Conservation (phyloP, 2,888 invertebrate species). For the Zygogramma bicolorata region DNA sequence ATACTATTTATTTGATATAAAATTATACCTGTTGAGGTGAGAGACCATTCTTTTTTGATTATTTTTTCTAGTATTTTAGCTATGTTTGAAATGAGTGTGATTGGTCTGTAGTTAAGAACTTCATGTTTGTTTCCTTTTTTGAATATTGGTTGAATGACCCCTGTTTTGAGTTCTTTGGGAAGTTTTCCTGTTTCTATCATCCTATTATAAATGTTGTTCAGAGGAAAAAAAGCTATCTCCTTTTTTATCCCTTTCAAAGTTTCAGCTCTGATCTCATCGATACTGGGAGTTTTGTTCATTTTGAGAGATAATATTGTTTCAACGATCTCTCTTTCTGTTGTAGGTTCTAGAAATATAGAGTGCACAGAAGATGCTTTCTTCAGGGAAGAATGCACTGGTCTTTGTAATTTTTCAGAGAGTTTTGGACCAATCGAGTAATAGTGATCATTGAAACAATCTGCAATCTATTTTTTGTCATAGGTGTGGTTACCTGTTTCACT, state of each 20-base stretch:
- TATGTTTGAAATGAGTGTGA: too few relatives aligned
- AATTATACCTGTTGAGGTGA: background rate
- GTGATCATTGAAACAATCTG: too few relatives aligned
- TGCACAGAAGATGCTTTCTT: background rate
- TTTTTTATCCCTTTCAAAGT: background rate
- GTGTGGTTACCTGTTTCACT: background rate
- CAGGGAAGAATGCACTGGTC: background rate
- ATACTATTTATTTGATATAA: background rate
- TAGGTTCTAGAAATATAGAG: background rate
- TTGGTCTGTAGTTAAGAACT: constrained; percentile 11
- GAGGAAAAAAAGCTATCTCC: too few relatives aligned
- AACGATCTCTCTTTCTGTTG: background rate
- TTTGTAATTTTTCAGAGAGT: background rate
- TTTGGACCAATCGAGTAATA: background rate
- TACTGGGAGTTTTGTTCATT: constrained; percentile 8
- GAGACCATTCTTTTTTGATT: background rate
- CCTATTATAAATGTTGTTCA: constrained; percentile 1
- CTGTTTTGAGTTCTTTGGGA: background rate
- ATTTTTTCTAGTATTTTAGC: background rate
- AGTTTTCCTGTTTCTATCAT: constrained; percentile 4
- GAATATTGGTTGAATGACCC: background rate
- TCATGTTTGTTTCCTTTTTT: background rate
- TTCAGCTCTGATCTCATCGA: background rate
- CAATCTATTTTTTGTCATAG: too few relatives aligned
- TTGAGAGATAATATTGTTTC: constrained; percentile 4